phyloP scores from a whole-genome alignment of 2,888 invertebrate genomes.

The Zygaena filipendulae region DNA sequence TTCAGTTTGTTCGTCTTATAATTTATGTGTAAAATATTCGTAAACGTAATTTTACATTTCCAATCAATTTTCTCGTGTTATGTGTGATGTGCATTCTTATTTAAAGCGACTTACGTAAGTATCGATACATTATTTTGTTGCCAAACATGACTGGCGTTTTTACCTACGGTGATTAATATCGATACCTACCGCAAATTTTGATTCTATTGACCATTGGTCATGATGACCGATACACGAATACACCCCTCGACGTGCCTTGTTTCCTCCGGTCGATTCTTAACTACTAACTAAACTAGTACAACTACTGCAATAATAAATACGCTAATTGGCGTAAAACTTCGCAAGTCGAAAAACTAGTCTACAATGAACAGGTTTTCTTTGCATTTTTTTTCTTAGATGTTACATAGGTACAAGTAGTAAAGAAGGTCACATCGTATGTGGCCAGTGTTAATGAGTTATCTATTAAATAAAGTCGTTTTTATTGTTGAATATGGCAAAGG shows the following conservation, averaged over 20 bases:
- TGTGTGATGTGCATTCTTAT: slow-evolving; percentile 49
- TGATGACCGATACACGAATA: too few species aligned
- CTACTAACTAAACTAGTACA: slow-evolving; percentile 4
- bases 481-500: too few species aligned
- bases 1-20: slow-evolving; percentile 23
- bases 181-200: slow-evolving; percentile 5
- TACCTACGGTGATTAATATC: neutral
- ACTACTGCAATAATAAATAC: slow-evolving; percentile 1
- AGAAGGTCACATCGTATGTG: too few species aligned
- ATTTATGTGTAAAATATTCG: slow-evolving; percentile 23
- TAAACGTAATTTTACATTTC: slow-evolving; percentile 23
- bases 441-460: too few species aligned
- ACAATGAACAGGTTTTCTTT: too few species aligned
- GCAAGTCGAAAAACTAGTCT: too few species aligned
- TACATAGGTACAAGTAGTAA: too few species aligned
- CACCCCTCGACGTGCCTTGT: too few species aligned
- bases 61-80: slow-evolving; percentile 50
- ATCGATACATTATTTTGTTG: slow-evolving; percentile 38
- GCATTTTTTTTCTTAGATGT: too few species aligned
- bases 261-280: too few species aligned
- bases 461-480: too few species aligned
- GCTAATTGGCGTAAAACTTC: too few species aligned
- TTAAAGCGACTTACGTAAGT: slow-evolving; percentile 61
- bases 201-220: slow-evolving; percentile 10
- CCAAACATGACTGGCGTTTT: slow-evolving; percentile 28